These are phyloP conservation scores for Yasuhikotakia modesta DNA, from an alignment of 2,797 vertebrate genomes.

Conservation along the genomic window DNA sequence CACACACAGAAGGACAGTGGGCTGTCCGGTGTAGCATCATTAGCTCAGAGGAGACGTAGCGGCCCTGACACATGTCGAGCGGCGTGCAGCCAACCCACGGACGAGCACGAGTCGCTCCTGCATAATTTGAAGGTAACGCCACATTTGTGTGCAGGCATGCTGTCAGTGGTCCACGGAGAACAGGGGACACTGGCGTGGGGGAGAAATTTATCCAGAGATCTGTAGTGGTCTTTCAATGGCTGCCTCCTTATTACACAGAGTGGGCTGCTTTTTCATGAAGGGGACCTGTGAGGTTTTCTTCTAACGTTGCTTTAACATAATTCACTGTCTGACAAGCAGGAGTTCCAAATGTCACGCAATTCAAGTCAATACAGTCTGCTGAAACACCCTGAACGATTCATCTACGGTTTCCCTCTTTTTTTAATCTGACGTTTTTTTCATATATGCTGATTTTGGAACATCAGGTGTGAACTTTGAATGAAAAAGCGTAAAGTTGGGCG, in stretches of 20 bases:
- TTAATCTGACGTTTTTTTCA: conserved; percentile 15
- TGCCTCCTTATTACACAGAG: conserved; percentile 57
- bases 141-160: conserved; percentile 76
- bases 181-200: conserved; percentile 66
- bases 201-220: conserved; percentile 56
- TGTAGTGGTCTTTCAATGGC: conserved; percentile 53
- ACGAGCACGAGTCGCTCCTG: conserved; percentile 70
- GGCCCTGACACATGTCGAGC: conserved; percentile 84
- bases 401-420: conserved; percentile 29
- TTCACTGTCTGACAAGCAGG: conserved; percentile 54
- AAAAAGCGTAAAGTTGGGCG: not conserved
- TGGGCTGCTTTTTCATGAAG: conserved; percentile 54
- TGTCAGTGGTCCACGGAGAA: conserved; percentile 73
- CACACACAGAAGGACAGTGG: conserved; percentile 77
- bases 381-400: conserved; percentile 31
- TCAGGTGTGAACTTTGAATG: conserved; percentile 1
- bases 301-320: conserved; percentile 47
- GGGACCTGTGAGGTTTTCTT: conserved; percentile 51
- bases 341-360: conserved; percentile 56
- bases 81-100: conserved; percentile 77
- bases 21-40: conserved; percentile 82
- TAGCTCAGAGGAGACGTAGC: conserved; percentile 79
- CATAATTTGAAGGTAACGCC: conserved; percentile 81
- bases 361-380: conserved; percentile 55
- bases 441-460: conserved; percentile 29